Evolutionary conservation across 1,140 invertebrate genomes (phyloP).

Genomic region (Macrobrachium nipponense): DNA sequence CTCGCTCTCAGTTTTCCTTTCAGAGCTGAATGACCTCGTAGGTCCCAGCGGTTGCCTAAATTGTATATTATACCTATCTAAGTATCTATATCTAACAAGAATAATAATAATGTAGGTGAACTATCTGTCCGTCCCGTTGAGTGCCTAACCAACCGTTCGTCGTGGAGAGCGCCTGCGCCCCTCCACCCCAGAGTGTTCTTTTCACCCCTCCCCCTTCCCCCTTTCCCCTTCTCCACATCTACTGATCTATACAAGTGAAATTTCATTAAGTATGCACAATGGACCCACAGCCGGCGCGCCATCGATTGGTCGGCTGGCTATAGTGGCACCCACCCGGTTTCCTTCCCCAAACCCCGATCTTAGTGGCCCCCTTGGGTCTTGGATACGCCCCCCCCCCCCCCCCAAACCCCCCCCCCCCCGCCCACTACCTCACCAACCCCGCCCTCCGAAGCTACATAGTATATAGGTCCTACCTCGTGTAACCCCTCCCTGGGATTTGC

Average conservation of each 20-base stretch:
- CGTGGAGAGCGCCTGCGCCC: conserved; percentile 43
- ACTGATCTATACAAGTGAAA: conserved; percentile 63
- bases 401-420: neutral
- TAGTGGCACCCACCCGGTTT: conserved; percentile 17
- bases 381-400: neutral
- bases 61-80: too few species aligned
- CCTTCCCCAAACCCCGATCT: neutral
- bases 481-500: too few species aligned
- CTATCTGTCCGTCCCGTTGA: too few species aligned
- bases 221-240: neutral
- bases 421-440: neutral
- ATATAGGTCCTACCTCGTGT: too few species aligned
- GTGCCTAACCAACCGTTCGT: neutral
- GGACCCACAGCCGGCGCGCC: conserved; percentile 54
- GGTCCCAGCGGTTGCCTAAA: too few species aligned
- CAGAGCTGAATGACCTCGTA: too few species aligned
- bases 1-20: too few species aligned
- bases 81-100: too few species aligned
- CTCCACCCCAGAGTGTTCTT: conserved; percentile 8
- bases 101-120: too few species aligned
- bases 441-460: neutral
- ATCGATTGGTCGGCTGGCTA: conserved; percentile 48
- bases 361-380: neutral
- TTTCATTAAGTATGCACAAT: conserved; percentile 63
- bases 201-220: conserved; percentile 17